Evolutionary conservation across 1,140 invertebrate genomes (phyloP), one percentile per base, ranked within the genome.

Genomic region (Stenopsyche tienmushanensis): DNA sequence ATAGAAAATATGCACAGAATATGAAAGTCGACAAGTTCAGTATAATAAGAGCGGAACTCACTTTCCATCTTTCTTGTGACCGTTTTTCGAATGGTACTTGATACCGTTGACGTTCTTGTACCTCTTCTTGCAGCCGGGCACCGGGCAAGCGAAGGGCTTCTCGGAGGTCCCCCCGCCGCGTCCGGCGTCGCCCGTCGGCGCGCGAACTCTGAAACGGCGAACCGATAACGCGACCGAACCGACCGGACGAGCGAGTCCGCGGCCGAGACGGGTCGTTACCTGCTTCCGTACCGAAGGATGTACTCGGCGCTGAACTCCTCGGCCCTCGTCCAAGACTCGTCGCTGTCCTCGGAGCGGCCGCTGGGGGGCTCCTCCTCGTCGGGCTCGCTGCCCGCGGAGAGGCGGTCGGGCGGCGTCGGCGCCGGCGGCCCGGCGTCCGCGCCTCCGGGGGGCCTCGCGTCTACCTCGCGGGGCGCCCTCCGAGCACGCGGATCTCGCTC

Each of bases 51-150:
- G 3, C 23, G n/a, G 15, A 21, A 83, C 85, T 82, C 76, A 90
- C 88, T 88, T 90, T 73, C 86, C 86, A 72, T 90, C 89, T 74
- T 90, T 90, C 76, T 90, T 90, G 74, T 93, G 90, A 8, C 90
- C 90, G 77, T 92, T 91, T 75, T 91, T 90, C 1, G 88, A 89
- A 79, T 93, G 91, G 73, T 93, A 92, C 74, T 92, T 92, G 68
- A 92, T 91, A 34, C 91, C 90, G 77, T 93, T 93, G n/a, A 91
- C 85, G 74, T 92, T 93, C 74, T 92, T 92, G 76, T 93, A 93
- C 23, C 90, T 80, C 73, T 93, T 93, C 73, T 90, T 90, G 77
- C 91, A 93, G n/a, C 90, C 90, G 29, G 89, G 88, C 18, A 92
- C 87, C 1, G 89, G 89, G 76, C 90, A 93, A 9, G 85, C 87